These are phyloP conservation scores for Nothoprocta pentlandii DNA, from an alignment of 2,113 vertebrate genomes.

Conservation along the genomic window DNA sequence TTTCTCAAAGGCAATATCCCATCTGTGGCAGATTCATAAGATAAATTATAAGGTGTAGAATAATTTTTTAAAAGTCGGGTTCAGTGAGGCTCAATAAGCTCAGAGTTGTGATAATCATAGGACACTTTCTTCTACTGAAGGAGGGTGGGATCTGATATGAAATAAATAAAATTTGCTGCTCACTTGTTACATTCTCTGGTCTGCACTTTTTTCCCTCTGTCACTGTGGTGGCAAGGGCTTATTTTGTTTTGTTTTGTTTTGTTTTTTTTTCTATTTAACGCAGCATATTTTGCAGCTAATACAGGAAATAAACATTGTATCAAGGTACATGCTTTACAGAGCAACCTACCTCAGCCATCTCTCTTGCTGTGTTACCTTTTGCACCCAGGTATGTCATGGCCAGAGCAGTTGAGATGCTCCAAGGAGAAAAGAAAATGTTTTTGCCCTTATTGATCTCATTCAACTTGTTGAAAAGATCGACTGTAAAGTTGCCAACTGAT, in stretches of 20 bases:
- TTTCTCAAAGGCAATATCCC: background rate
- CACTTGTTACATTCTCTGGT: background rate
- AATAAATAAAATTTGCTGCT: background rate
- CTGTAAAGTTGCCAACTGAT: slow-evolving; percentile 83
- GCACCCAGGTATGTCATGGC: slow-evolving; percentile 87
- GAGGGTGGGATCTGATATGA: background rate
- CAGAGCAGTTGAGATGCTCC: slow-evolving; percentile 88
- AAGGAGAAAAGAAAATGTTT: slow-evolving; percentile 89
- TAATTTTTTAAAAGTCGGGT: background rate
- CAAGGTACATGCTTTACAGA: background rate
- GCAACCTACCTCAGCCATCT: slow-evolving; percentile 86
- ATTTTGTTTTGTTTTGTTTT: too few relatives aligned
- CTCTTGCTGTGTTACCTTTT: slow-evolving; percentile 81
- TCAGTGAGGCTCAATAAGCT: background rate
- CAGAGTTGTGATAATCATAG: background rate
- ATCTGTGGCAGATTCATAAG: background rate
- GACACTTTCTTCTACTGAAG: background rate
- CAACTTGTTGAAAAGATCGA: slow-evolving; percentile 85
- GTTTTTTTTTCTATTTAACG: background rate
- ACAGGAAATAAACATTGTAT: background rate
- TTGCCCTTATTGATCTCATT: slow-evolving; percentile 47
- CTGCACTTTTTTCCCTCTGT: background rate
- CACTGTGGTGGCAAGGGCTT: background rate
- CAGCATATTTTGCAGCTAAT: background rate
- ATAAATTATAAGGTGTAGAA: background rate